These are phyloP conservation scores for Rhorus exstirpatorius DNA, from an alignment of 2,888 invertebrate genomes.

Conservation along the genomic window DNA sequence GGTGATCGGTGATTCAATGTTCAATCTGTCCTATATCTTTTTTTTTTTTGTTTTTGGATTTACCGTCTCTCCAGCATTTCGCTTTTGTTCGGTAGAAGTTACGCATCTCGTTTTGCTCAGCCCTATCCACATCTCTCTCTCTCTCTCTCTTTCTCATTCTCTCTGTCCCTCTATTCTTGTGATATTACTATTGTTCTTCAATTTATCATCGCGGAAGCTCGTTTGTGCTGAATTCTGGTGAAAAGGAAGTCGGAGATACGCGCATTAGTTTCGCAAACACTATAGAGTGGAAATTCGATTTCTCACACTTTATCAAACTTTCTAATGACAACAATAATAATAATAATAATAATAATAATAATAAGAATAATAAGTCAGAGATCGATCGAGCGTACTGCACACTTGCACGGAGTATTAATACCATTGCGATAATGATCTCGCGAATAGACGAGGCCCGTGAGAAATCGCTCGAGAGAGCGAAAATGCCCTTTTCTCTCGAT, in stretches of 20 bases:
- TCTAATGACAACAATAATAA: constrained; percentile 19
- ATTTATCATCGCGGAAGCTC: constrained; percentile 50
- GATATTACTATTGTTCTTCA: constrained; percentile 54
- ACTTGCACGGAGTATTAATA: constrained; percentile 16
- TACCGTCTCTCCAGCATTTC: constrained; percentile 6
- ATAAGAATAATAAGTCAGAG: not conserved
- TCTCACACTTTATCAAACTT: not conserved
- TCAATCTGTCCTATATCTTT: not conserved
- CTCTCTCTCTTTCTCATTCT: not conserved
- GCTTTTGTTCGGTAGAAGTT: constrained; percentile 23
- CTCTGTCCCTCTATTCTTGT: not conserved
- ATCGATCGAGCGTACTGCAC: not conserved
- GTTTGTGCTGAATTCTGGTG: constrained; percentile 4
- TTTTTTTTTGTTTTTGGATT: constrained; percentile 9
- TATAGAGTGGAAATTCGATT: not conserved
- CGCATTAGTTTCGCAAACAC: constrained; percentile 3
- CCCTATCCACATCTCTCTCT: not conserved
- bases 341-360: constrained; percentile 33
- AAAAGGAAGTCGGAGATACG: constrained; percentile 24
- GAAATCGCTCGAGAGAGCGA: not conserved
- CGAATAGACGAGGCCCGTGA: constrained; percentile 10
- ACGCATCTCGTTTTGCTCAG: constrained; percentile 8
- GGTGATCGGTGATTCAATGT: not conserved
- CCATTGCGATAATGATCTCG: constrained; percentile 46
- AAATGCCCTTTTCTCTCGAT: constrained; percentile 48